Conservation (phyloP, 2,888 invertebrate species). For the Adelognathus sp. region DNA sequence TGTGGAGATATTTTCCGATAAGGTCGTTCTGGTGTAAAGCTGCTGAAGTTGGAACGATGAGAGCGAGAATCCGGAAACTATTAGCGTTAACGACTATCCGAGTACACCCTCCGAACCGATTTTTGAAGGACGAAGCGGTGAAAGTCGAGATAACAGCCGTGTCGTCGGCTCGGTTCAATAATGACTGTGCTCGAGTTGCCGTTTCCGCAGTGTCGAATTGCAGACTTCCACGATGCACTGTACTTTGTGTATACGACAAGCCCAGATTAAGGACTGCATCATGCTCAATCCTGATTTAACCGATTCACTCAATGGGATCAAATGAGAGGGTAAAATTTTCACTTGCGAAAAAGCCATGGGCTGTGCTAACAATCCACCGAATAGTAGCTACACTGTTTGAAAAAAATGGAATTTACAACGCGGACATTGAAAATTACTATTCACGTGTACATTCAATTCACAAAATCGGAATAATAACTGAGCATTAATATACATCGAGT, state of each 20-base stretch:
- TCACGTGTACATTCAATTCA: no score
- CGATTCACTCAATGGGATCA: background rate
- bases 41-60: background rate
- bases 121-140: conserved; percentile 32
- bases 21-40: no score
- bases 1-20: background rate
- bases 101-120: conserved; percentile 1
- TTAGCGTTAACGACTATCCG: conserved; percentile 15
- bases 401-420: no score
- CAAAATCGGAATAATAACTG: no score
- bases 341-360: background rate
- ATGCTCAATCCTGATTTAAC: background rate
- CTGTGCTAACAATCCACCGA: no score
- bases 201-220: conserved; percentile 44
- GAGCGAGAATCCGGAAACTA: background rate
- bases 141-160: conserved; percentile 16
- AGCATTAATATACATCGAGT: no score
- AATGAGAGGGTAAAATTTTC: conserved; percentile 1
- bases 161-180: background rate
- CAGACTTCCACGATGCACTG: conserved; percentile 1
- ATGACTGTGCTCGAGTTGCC: conserved; percentile 18
- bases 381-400: no score
- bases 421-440: no score
- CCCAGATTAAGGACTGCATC: background rate
- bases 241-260: background rate